Evolutionary conservation across 2,888 invertebrate species (phyloP).

Genomic region (Ormia ochracea): DNA sequence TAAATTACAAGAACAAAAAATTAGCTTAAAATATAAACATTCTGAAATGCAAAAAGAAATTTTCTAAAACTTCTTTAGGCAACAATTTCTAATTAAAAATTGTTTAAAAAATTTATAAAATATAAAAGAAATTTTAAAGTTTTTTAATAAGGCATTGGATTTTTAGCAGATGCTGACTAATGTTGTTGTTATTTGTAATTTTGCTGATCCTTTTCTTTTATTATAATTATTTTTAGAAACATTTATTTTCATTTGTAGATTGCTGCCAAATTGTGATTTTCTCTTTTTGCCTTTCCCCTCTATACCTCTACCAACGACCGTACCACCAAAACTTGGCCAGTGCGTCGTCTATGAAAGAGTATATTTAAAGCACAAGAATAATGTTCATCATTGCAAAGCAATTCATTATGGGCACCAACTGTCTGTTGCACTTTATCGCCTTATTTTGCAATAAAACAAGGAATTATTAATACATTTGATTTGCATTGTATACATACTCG

Average conservation of each 20-base stretch:
- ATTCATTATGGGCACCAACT: not conserved
- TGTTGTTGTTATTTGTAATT: slow-evolving; percentile 19
- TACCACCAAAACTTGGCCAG: not conserved
- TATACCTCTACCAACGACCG: not conserved
- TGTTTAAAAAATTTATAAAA: too few relatives aligned
- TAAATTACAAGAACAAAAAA: not conserved
- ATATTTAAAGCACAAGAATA: not conserved
- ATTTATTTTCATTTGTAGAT: slow-evolving; percentile 12
- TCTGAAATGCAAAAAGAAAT: too few relatives aligned
- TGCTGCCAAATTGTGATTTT: slow-evolving; percentile 26
- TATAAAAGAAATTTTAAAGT: not conserved
- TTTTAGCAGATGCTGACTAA: not conserved
- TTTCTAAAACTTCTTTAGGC: too few relatives aligned
- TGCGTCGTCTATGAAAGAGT: not conserved
- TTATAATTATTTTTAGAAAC: slow-evolving; percentile 18
- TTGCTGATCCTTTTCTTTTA: not conserved
- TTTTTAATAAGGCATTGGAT: not conserved
- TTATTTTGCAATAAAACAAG: not conserved
- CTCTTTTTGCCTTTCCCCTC: not conserved
- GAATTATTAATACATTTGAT: slow-evolving; percentile 13
- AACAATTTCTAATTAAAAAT: too few relatives aligned
- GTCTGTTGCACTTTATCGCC: not conserved
- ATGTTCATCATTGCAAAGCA: not conserved
- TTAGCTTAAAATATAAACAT: too few relatives aligned
- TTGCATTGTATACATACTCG: too few relatives aligned